Evolutionary conservation across 2,113 vertebrate genomes (phyloP).

Genomic region (Butorides virescens): DNA sequence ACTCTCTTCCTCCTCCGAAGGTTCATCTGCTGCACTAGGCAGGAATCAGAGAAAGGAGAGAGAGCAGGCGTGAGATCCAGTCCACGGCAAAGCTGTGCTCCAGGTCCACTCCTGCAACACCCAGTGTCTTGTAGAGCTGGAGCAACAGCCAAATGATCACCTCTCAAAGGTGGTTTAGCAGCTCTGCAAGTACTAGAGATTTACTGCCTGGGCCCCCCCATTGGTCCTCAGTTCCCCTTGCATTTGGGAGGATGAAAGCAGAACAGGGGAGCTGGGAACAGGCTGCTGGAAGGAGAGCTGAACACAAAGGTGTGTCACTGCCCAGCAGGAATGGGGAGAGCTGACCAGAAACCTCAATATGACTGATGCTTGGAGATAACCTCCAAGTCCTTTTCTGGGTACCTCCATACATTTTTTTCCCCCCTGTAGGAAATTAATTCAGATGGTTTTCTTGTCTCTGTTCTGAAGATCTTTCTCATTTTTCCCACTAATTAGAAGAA

Average conservation of each 20-base stretch:
- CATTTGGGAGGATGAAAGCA: not conserved
- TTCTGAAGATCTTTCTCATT: slow-evolving; percentile 10
- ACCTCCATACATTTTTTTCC: not conserved
- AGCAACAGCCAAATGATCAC: fast-evolving
- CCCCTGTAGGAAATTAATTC: not conserved
- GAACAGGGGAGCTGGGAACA: not conserved
- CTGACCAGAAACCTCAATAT: not conserved
- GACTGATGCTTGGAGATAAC: not conserved
- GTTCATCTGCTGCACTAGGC: not conserved
- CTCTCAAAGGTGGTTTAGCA: not conserved
- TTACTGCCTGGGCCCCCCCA: not conserved
- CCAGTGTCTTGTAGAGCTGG: fast-evolving
- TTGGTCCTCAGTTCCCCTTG: not conserved
- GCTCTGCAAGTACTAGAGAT: not conserved
- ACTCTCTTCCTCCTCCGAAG: not conserved
- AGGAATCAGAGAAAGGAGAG: not conserved
- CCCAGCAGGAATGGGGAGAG: not conserved
- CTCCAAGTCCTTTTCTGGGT: not conserved
- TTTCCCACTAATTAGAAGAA: not conserved
- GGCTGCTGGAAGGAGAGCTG: not conserved
- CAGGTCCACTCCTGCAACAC: not conserved
- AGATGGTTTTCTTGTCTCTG: not conserved
- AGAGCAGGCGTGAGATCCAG: not conserved
- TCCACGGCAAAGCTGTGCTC: not conserved
- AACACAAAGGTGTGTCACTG: not conserved